These are phyloP conservation scores for Gadus macrocephalus DNA, from an alignment of 2,113 vertebrate species.

Conservation along the genomic window DNA sequence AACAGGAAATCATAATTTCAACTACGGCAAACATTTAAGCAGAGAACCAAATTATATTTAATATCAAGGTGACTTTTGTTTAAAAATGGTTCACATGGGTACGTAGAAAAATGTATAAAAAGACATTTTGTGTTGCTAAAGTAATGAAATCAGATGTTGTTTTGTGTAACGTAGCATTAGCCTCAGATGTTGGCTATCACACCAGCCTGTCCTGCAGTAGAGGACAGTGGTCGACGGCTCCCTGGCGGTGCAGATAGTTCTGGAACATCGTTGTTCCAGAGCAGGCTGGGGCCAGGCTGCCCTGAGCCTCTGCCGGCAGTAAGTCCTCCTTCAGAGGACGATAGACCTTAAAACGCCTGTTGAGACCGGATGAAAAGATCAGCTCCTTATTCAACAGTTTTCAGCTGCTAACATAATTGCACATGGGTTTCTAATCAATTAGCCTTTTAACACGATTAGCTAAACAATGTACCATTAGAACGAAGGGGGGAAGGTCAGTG, in stretches of 20 bases:
- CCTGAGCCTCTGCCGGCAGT: conserved; percentile 14
- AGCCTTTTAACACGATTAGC: no score
- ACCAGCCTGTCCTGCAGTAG: conserved; percentile 74
- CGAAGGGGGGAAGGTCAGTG: no score
- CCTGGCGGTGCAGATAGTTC: conserved; percentile 60
- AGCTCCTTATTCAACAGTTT: no score
- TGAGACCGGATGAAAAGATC: conserved; percentile 13
- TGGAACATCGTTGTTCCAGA: conserved; percentile 68
- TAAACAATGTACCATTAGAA: no score
- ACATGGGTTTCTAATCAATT: no score
- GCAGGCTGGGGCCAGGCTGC: conserved; percentile 18
- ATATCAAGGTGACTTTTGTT: conserved; percentile 3
- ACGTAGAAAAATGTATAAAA: conserved; percentile 49
- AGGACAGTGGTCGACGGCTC: conserved; percentile 70
- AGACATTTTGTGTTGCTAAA: conserved; percentile 22
- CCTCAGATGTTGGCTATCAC: conserved; percentile 41
- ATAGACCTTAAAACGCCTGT: conserved; percentile 70
- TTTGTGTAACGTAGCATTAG: conserved; percentile 12
- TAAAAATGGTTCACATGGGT: conserved; percentile 20
- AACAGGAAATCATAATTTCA: conserved; percentile 8
- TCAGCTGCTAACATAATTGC: no score
- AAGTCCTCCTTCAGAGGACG: conserved; percentile 50
- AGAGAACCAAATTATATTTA: conserved; percentile 22
- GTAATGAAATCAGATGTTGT: conserved; percentile 1
- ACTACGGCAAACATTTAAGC: conserved; percentile 1